phyloP scores from a whole-genome alignment of 1,140 invertebrate species.

The Lucilia sericata region DNA sequence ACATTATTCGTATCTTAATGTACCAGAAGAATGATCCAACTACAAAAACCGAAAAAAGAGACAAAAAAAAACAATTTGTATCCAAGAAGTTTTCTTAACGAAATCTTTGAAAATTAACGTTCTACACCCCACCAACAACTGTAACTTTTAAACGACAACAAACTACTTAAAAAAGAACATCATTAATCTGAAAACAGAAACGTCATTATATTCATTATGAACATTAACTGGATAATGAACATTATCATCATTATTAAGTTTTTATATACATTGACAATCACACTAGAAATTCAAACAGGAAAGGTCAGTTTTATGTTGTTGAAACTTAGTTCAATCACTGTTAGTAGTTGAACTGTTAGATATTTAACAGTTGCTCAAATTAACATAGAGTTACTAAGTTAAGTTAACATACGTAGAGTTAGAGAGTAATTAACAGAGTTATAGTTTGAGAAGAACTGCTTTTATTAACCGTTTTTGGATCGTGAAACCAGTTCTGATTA shows the following conservation, averaged over 20 bases:
- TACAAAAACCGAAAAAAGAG: too few species aligned
- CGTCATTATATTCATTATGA: neutral
- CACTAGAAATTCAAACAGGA: neutral
- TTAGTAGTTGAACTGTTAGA: neutral
- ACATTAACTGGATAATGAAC: neutral
- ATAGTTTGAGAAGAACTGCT: conserved; percentile 16
- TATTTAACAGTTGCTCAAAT: neutral
- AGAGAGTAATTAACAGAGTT: neutral
- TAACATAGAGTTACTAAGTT: neutral
- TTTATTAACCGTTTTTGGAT: neutral
- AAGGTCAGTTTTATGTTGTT: conserved; percentile 29
- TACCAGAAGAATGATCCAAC: neutral
- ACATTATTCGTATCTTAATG: neutral
- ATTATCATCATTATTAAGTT: neutral
- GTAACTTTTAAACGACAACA: neutral
- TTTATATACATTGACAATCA: neutral
- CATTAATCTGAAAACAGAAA: neutral
- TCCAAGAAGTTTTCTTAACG: neutral
- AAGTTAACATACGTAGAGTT: neutral
- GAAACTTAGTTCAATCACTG: neutral
- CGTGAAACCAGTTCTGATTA: neutral
- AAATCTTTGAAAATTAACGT: neutral
- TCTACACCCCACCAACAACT: neutral
- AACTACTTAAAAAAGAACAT: too few species aligned
- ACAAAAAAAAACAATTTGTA: neutral